Percentiles rank a stretch among this genome's conserved stretches.
Conservation (phyloP, 2,113 vertebrate species). For the Brienomyrus longianalis region DNA sequence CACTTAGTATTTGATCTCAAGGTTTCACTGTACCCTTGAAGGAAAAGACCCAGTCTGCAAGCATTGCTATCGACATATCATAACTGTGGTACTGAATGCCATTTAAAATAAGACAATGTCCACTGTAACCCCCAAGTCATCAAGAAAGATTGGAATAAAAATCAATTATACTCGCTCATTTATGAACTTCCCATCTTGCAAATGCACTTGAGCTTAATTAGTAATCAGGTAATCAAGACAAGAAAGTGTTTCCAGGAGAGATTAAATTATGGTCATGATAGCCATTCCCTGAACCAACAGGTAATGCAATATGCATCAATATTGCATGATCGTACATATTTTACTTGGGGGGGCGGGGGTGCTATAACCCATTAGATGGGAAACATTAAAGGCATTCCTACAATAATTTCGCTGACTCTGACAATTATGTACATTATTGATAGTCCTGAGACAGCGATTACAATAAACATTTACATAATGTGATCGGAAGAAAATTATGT, state of each 20-base stretch:
- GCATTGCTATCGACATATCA: not conserved
- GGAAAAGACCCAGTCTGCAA: not conserved
- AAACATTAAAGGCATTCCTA: not conserved
- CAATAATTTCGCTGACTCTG: not conserved
- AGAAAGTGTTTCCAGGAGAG: slow-evolving; percentile 11
- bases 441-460: not conserved
- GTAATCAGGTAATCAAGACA: not conserved
- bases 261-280: not conserved
- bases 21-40: not conserved
- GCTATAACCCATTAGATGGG: not conserved
- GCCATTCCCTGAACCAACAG: not conserved
- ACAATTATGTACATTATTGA: not conserved
- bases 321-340: not conserved
- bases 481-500: not conserved
- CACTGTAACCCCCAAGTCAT: not conserved
- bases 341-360: not conserved
- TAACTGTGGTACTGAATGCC: not conserved
- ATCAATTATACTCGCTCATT: not conserved
- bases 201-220: slow-evolving; percentile 11
- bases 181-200: slow-evolving; percentile 4
- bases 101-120: not conserved
- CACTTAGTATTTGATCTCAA: not conserved
- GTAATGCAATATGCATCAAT: slow-evolving; percentile 1
- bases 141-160: not conserved
- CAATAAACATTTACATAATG: not conserved